phyloP scores from a whole-genome alignment of 2,113 vertebrate genomes.

The Heteronetta atricapilla region DNA sequence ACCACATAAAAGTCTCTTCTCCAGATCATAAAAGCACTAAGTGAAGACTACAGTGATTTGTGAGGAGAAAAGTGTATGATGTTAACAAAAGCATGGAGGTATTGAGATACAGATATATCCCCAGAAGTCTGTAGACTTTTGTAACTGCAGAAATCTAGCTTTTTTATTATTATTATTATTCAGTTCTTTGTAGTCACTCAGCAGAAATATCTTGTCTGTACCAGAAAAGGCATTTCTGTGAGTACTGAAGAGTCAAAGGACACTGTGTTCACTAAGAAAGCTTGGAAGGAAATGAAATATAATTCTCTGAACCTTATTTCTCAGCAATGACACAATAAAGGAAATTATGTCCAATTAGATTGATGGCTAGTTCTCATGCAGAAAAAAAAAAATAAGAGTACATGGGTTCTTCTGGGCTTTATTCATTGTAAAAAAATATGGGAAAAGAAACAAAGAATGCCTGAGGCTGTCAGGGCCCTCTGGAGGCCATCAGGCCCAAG shows the following conservation, averaged over 20 bases:
- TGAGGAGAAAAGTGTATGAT: background rate
- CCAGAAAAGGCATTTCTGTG: background rate
- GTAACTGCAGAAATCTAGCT: background rate
- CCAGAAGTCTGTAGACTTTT: background rate
- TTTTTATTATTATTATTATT: background rate
- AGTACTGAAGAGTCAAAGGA: background rate
- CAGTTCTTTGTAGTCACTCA: background rate
- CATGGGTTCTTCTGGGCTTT: too few relatives aligned
- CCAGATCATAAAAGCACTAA: background rate
- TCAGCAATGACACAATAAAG: background rate
- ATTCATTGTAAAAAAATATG: too few relatives aligned
- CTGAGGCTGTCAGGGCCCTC: too few relatives aligned
- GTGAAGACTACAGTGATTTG: background rate
- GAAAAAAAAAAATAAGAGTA: background rate
- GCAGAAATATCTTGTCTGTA: background rate
- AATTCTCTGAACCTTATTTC: background rate
- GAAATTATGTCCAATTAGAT: background rate
- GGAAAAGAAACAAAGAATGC: too few relatives aligned
- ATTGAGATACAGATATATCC: background rate
- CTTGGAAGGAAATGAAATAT: background rate
- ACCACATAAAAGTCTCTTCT: background rate
- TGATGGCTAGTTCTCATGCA: background rate
- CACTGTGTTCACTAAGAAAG: background rate
- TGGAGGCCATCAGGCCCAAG: too few relatives aligned
- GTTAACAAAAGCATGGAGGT: background rate